Evolutionary conservation across 2,888 invertebrate genomes (phyloP).

Genomic region (Himalopsyche tibetana): DNA sequence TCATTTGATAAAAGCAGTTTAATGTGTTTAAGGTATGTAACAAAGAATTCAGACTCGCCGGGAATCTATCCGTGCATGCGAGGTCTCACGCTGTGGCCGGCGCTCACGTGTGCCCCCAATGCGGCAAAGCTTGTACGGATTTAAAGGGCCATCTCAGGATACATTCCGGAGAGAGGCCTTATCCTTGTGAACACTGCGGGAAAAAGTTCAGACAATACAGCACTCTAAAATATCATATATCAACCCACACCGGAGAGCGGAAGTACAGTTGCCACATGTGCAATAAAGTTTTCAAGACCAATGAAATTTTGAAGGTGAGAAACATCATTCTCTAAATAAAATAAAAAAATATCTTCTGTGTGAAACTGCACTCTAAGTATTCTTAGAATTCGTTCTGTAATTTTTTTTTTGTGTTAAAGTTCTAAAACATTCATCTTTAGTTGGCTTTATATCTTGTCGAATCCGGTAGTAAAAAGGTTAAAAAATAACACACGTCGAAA

Average conservation of each 20-base stretch:
- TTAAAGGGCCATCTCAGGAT: conserved; percentile 57
- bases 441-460: too few relatives aligned
- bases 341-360: too few relatives aligned
- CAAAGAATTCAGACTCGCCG: conserved; percentile 55
- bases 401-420: too few relatives aligned
- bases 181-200: conserved; percentile 56
- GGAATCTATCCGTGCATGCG: conserved; percentile 56
- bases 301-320: conserved; percentile 58
- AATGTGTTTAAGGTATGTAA: conserved; percentile 55
- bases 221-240: conserved; percentile 61
- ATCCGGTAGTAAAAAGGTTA: too few relatives aligned
- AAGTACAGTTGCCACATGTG: conserved; percentile 59
- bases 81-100: conserved; percentile 49
- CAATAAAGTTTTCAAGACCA: conserved; percentile 61
- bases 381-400: too few relatives aligned
- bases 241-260: conserved; percentile 62
- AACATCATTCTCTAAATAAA: background rate
- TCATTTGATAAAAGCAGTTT: too few relatives aligned
- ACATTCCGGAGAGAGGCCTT: conserved; percentile 57
- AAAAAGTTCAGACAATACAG: conserved; percentile 62
- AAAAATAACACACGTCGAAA: too few relatives aligned
- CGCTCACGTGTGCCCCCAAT: conserved; percentile 53
- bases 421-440: too few relatives aligned
- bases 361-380: too few relatives aligned
- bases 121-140: conserved; percentile 58